Conservation (phyloP, 1,140 invertebrate genomes). For the Ectropis grisescens region DNA sequence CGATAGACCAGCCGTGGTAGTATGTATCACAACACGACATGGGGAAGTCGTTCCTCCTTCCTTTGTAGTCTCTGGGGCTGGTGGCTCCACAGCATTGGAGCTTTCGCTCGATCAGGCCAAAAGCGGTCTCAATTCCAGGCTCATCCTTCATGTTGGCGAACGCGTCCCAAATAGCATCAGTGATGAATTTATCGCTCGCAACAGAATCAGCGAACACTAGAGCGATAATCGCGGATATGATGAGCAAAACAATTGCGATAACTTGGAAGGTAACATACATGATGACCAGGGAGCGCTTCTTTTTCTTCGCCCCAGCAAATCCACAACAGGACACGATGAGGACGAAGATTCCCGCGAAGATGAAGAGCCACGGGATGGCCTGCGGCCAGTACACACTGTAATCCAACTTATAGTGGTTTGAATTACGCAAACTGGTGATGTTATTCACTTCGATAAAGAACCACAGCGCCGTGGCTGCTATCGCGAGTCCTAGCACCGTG, state of each 20-base stretch:
- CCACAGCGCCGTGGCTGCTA: constrained; percentile 39
- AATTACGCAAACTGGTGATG: constrained; percentile 40
- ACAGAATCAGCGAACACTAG: constrained; percentile 39
- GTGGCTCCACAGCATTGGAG: constrained; percentile 51
- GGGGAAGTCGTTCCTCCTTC: constrained; percentile 44
- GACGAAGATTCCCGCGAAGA: constrained; percentile 34
- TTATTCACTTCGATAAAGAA: constrained; percentile 49
- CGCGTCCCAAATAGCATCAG: constrained; percentile 53
- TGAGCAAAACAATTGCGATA: constrained; percentile 22
- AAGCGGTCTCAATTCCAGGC: constrained; percentile 24
- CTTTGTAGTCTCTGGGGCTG: constrained; percentile 49
- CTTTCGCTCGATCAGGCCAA: constrained; percentile 40
- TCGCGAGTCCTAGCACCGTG: constrained; percentile 30
- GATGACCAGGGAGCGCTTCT: constrained; percentile 24
- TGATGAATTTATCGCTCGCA: constrained; percentile 42
- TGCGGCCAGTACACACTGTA: constrained; percentile 59
- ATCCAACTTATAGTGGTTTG: constrained; percentile 50
- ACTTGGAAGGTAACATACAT: constrained; percentile 25
- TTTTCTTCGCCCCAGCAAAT: constrained; percentile 33
- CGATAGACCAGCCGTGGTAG: constrained; percentile 39
- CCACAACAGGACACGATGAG: constrained; percentile 38
- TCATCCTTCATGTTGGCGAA: constrained; percentile 40
- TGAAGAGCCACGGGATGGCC: constrained; percentile 50
- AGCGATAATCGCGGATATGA: constrained; percentile 30
- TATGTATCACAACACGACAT: constrained; percentile 48